Conservation (phyloP, 2,888 invertebrate genomes). For the Branchipolynoe longqiensis region DNA sequence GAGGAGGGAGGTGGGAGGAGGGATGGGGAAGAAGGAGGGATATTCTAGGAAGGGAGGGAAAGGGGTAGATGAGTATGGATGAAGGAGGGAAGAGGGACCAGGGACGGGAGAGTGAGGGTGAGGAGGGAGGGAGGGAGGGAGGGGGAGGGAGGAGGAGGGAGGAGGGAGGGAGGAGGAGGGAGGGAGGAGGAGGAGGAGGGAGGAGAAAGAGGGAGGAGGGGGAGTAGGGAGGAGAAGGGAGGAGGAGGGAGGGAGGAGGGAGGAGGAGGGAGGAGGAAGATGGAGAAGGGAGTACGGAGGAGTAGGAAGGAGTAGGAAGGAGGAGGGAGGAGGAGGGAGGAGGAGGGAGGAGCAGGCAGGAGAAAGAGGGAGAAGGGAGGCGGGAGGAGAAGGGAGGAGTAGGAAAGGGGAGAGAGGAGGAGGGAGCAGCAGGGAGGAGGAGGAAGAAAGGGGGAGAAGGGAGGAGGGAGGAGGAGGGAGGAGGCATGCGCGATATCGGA, state of each 20-base stretch:
- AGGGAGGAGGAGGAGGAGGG: background rate
- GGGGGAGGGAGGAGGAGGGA: background rate
- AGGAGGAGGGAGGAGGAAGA: background rate
- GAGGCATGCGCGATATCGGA: background rate
- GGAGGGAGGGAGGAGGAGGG: background rate
- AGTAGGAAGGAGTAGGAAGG: too few relatives aligned
- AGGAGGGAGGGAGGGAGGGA: background rate
- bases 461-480: background rate
- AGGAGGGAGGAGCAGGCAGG: too few relatives aligned
- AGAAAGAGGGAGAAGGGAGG: too few relatives aligned
- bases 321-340: too few relatives aligned
- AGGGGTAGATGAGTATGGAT: too few relatives aligned
- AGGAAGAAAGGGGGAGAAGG: background rate
- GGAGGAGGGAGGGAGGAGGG: background rate
- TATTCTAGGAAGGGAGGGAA: too few relatives aligned
- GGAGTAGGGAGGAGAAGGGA: background rate
- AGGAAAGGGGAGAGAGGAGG: too few relatives aligned
- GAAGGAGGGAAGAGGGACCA: too few relatives aligned
- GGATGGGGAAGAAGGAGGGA: too few relatives aligned
- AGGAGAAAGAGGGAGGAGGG: background rate
- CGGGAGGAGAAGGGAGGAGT: too few relatives aligned
- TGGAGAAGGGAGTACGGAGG: background rate
- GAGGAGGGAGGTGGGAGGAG: too few relatives aligned
- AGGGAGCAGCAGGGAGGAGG: background rate
- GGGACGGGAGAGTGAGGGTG: background rate